These are phyloP conservation scores for Drosophila murphyi DNA, from an alignment of 1,140 invertebrate species.

Conservation along the genomic window DNA sequence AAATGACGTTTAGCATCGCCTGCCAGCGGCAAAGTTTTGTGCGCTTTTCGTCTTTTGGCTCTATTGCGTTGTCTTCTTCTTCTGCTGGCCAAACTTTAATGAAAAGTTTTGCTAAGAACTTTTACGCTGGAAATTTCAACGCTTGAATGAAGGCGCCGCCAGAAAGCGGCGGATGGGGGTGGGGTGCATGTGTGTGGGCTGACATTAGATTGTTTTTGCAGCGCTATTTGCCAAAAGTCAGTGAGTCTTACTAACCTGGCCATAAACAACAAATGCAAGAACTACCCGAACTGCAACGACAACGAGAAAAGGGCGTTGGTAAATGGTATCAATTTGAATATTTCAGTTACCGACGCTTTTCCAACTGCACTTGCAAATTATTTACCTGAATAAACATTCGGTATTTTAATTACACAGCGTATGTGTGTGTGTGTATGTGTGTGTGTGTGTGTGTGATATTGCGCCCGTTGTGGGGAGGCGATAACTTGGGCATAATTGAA, in stretches of 20 bases:
- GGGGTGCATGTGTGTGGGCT: conserved; percentile 19
- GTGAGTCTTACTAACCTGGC: conserved; percentile 50
- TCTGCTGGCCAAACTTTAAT: conserved; percentile 70
- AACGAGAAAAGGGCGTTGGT: conserved; percentile 4
- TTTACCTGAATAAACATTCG: conserved; percentile 84
- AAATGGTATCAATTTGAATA: conserved; percentile 79
- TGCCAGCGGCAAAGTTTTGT: conserved; percentile 76
- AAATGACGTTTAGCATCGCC: conserved; percentile 78
- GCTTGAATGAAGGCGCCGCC: conserved; percentile 65
- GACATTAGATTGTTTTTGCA: conserved; percentile 77
- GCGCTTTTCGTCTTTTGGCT: conserved; percentile 54
- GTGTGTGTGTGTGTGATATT: conserved; percentile 6
- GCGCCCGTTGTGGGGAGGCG: conserved; percentile 33
- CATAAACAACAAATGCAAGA: conserved; percentile 51
- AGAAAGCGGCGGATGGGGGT: not conserved
- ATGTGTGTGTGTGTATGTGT: conserved; percentile 17
- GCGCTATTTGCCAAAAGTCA: conserved; percentile 69
- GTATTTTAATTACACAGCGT: conserved; percentile 82
- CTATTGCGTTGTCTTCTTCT: conserved; percentile 33
- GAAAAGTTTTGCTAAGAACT: conserved; percentile 82
- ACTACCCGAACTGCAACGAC: conserved; percentile 11
- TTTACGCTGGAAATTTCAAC: conserved; percentile 80
- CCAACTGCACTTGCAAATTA: conserved; percentile 75
- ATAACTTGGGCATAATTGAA: conserved; percentile 71
- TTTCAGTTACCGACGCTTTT: conserved; percentile 68